These are phyloP conservation scores for Dryobotodes eremita DNA, from an alignment of 2,888 invertebrate genomes.

Conservation along the genomic window DNA sequence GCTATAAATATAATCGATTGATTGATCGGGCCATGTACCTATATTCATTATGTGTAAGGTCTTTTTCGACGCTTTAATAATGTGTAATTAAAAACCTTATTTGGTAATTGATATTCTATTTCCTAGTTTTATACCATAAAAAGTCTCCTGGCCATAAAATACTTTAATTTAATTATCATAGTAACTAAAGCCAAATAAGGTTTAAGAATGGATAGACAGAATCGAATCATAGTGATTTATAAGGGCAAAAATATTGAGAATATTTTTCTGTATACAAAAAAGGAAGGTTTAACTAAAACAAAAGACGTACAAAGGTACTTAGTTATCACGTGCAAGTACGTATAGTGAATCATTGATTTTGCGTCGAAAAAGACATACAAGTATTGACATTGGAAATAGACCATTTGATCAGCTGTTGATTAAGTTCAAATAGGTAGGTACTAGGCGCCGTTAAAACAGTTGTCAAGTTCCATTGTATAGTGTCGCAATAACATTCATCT, in stretches of 20 bases:
- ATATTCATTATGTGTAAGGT: slow-evolving; percentile 24
- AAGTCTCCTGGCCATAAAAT: slow-evolving; percentile 16
- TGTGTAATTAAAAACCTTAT: slow-evolving; percentile 15
- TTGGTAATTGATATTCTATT: slow-evolving; percentile 8
- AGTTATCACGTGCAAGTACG: not conserved
- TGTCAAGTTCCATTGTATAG: not conserved
- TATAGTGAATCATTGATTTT: not conserved
- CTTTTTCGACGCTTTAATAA: not conserved
- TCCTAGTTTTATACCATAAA: slow-evolving; percentile 13
- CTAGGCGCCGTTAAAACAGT: not conserved
- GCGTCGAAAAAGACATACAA: not conserved
- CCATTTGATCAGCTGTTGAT: not conserved
- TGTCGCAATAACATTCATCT: not conserved
- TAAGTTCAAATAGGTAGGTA: not conserved
- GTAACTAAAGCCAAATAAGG: slow-evolving; percentile 2
- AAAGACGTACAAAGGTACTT: not conserved
- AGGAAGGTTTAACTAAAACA: not conserved
- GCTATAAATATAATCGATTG: slow-evolving; percentile 8
- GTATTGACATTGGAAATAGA: not conserved
- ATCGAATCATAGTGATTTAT: not conserved
- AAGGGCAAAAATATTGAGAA: not conserved
- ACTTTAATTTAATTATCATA: slow-evolving; percentile 9
- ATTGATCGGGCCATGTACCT: slow-evolving; percentile 20
- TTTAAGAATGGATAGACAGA: slow-evolving; percentile 19
- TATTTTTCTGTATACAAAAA: not conserved